These are phyloP conservation scores for Acridotheres tristis DNA, from an alignment of 2,797 vertebrate species.

Conservation along the genomic window DNA sequence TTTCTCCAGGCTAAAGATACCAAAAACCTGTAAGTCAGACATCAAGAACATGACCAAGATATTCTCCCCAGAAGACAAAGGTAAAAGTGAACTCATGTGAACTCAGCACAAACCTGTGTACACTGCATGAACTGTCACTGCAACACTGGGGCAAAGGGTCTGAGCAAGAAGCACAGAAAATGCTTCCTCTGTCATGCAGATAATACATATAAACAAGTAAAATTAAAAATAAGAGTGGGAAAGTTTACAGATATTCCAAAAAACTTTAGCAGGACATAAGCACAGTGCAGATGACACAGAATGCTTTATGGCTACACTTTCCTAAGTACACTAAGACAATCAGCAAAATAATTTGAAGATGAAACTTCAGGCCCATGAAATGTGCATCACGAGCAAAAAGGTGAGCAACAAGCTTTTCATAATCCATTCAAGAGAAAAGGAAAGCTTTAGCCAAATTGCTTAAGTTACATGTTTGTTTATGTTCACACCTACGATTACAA, in stretches of 20 bases:
- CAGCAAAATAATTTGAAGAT: background rate
- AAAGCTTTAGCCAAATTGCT: background rate
- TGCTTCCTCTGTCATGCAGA: background rate
- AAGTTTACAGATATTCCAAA: background rate
- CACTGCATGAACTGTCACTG: background rate
- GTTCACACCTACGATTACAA: conserved; percentile 55
- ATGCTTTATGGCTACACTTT: background rate
- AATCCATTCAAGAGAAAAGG: background rate
- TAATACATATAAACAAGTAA: background rate
- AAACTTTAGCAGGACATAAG: background rate
- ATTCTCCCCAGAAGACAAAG: background rate
- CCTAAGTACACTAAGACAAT: background rate
- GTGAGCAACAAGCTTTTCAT: background rate
- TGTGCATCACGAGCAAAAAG: background rate
- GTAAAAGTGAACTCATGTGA: background rate
- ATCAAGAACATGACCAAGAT: background rate
- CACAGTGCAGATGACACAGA: background rate
- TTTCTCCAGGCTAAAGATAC: background rate
- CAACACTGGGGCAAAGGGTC: background rate
- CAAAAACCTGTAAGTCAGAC: background rate
- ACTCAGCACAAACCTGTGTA: background rate
- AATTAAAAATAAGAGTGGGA: background rate
- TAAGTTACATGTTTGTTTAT: conserved; percentile 50
- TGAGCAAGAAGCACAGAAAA: background rate
- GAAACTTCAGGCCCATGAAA: background rate